A percentile compares a stretch with the other conserved stretches of the same genome.
These are phyloP conservation scores for Falco novaeseelandiae DNA, from an alignment of 2,797 vertebrate genomes.

Conservation along the genomic window DNA sequence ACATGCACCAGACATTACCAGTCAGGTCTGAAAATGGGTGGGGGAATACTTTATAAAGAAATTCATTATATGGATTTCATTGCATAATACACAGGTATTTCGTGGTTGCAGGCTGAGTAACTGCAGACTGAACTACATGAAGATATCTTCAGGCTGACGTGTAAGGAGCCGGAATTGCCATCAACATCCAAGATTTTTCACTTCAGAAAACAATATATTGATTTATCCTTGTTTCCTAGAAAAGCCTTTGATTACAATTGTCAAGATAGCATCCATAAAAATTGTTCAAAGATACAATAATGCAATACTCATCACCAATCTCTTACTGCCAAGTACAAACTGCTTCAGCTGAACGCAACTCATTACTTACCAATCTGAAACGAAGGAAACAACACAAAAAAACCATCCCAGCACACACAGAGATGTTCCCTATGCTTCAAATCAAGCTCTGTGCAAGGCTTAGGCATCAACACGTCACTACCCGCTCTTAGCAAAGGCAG, in stretches of 20 bases:
- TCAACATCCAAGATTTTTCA: neutral
- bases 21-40: constrained; percentile 34
- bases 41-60: constrained; percentile 32
- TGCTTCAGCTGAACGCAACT: neutral
- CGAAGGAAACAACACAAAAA: neutral
- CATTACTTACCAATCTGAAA: neutral
- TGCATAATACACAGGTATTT: constrained; percentile 24
- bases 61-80: constrained; percentile 3
- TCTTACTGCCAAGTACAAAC: neutral
- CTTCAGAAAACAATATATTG: neutral
- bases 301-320: neutral
- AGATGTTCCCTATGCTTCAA: neutral
- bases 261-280: neutral
- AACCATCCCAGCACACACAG: neutral
- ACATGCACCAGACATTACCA: constrained; percentile 21
- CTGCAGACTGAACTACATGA: neutral
- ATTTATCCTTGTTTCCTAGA: neutral
- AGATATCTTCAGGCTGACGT: neutral
- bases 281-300: neutral
- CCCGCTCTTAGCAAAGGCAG: neutral
- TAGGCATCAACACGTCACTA: neutral
- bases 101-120: neutral
- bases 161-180: neutral
- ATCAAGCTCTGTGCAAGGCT: neutral
- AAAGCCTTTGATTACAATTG: constrained; percentile 2